Percentiles rank a stretch among this genome's conserved stretches.
phyloP scores from a whole-genome alignment of 2,888 invertebrate species.

The Cabera pusaria region DNA sequence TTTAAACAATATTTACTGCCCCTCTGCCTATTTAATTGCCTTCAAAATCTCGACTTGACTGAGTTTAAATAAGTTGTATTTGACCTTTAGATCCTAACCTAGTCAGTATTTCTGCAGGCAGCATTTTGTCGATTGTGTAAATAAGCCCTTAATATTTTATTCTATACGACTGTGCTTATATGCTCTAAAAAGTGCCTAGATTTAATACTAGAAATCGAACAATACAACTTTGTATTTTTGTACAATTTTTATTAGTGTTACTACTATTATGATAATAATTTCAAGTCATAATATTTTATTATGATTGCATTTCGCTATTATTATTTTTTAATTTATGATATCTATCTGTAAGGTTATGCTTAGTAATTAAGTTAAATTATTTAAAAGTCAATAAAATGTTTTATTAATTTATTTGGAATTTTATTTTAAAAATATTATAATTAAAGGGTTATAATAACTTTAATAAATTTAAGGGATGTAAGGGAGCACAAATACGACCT shows the following conservation, averaged over 20 bases:
- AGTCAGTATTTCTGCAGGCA: too few relatives aligned
- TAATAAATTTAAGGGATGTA: too few relatives aligned
- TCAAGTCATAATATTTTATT: conserved; percentile 43
- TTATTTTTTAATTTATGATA: conserved; percentile 60
- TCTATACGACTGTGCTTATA: conserved; percentile 42
- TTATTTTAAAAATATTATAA: conserved; percentile 43
- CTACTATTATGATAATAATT: conserved; percentile 26
- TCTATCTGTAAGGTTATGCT: conserved; percentile 70
- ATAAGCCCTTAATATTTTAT: too few relatives aligned
- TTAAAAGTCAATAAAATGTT: conserved; percentile 81
- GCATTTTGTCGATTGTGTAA: too few relatives aligned
- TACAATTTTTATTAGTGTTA: conserved; percentile 25
- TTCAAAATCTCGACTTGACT: too few relatives aligned
- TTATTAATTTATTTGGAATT: conserved; percentile 55
- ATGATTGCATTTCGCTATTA: conserved; percentile 64
- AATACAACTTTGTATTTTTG: conserved; percentile 33
- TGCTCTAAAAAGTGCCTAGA: conserved; percentile 23
- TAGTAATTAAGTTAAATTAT: conserved; percentile 79
- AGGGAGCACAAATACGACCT: too few relatives aligned
- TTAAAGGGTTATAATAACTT: too few relatives aligned
- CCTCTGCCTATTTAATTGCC: too few relatives aligned
- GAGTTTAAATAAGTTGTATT: too few relatives aligned
- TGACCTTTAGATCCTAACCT: too few relatives aligned
- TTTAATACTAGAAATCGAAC: conserved; percentile 17
- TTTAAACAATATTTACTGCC: too few relatives aligned